These are phyloP conservation scores for Megathymus violae DNA, from an alignment of 1,140 invertebrate species.

Conservation along the genomic window DNA sequence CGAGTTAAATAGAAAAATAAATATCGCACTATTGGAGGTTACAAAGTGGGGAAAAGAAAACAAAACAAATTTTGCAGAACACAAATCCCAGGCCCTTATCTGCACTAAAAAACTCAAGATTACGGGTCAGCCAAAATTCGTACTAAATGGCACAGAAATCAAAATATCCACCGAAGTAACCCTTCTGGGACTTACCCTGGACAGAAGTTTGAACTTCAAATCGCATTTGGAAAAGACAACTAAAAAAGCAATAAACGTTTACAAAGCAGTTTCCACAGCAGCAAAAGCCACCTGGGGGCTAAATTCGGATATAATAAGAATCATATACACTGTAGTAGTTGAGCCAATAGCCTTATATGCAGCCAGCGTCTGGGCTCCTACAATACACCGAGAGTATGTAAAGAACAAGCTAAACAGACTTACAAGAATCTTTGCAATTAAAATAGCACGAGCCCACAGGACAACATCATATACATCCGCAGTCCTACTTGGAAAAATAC, in stretches of 20 bases:
- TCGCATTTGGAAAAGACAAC: neutral
- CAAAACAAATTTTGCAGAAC: no score
- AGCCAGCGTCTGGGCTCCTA: slow-evolving; percentile 8
- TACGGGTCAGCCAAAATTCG: no score
- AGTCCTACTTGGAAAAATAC: slow-evolving; percentile 4
- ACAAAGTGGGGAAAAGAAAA: slow-evolving; percentile 18
- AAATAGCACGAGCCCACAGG: slow-evolving; percentile 9
- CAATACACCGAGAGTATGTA: neutral
- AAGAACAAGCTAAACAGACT: neutral
- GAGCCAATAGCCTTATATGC: neutral
- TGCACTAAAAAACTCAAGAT: neutral
- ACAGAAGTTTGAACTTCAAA: slow-evolving; percentile 15
- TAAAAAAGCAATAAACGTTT: slow-evolving; percentile 2
- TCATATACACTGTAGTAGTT: slow-evolving; percentile 4
- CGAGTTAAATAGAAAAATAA: no score
- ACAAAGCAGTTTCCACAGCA: slow-evolving; percentile 3
- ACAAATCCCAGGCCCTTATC: no score
- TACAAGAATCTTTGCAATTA: slow-evolving; percentile 21
- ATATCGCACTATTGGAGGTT: no score
- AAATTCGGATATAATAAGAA: slow-evolving; percentile 1
- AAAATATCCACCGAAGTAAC: neutral
- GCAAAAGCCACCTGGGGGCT: slow-evolving; percentile 28
- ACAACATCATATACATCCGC: slow-evolving; percentile 9
- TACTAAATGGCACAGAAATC: neutral
- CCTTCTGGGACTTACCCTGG: slow-evolving; percentile 2